Evolutionary conservation across 35 echinoderm and acorn worm species (phyloP).

Genomic region (Stichopus chloronotus): DNA sequence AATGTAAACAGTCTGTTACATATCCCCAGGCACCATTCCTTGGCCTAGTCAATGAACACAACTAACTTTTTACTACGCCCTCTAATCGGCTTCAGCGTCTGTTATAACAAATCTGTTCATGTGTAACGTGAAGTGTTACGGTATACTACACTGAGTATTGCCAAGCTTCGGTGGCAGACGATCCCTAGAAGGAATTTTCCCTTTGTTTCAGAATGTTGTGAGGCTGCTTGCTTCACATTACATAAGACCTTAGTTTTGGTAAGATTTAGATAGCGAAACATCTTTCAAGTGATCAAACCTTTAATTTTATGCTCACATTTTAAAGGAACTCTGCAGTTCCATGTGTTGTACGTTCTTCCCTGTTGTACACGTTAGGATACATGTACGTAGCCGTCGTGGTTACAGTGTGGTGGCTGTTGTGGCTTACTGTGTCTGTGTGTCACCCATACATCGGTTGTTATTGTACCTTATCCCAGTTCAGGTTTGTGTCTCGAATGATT

Average conservation of each 20-base stretch:
- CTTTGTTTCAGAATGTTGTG: slow-evolving; percentile 24
- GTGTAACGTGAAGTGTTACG: neutral
- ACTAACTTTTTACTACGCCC: neutral
- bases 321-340: neutral
- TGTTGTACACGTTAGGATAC: neutral
- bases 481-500: too few species aligned
- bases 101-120: neutral
- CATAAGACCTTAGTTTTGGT: slow-evolving; percentile 9
- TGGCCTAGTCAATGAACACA: too few species aligned
- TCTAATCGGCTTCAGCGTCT: neutral
- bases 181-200: slow-evolving; percentile 11
- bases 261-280: neutral
- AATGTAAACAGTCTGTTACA: too few species aligned
- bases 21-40: too few species aligned
- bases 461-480: too few species aligned
- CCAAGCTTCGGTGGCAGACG: neutral
- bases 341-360: neutral
- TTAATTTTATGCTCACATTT: neutral
- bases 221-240: neutral
- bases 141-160: neutral
- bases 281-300: neutral
- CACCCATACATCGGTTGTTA: too few species aligned
- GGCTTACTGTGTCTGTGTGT: too few species aligned
- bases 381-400: too few species aligned
- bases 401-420: too few species aligned